Evolutionary conservation across 2,888 invertebrate genomes (phyloP).

Genomic region (Hoplodrina blanda): DNA sequence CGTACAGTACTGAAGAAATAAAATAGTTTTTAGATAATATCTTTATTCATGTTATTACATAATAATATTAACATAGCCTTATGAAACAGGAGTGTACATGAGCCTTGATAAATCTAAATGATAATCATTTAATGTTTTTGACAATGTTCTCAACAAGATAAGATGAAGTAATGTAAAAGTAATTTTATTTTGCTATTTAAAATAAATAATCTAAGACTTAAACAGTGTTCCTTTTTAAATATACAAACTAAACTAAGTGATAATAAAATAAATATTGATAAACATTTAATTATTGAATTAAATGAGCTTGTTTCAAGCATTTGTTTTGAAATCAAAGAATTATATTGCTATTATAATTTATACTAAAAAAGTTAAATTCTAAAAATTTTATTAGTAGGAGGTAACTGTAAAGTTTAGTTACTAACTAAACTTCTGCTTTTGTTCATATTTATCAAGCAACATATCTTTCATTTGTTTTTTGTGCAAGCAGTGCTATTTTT

Average conservation of each 20-base stretch:
- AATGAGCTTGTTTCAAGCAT: too few relatives aligned
- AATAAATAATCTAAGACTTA: conserved; percentile 69
- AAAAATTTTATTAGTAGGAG: too few relatives aligned
- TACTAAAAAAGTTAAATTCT: too few relatives aligned
- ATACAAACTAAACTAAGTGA: too few relatives aligned
- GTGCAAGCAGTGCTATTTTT: too few relatives aligned
- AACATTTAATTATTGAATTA: too few relatives aligned
- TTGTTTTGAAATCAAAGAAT: too few relatives aligned
- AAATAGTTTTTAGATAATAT: conserved; percentile 20
- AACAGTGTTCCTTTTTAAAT: conserved; percentile 24
- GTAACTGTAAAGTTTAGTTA: too few relatives aligned
- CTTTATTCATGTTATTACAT: conserved; percentile 67
- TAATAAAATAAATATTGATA: too few relatives aligned
- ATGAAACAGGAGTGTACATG: conserved; percentile 48
- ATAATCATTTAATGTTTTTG: conserved; percentile 62
- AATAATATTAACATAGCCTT: conserved; percentile 33
- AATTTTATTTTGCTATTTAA: conserved; percentile 72
- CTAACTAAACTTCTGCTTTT: background rate
- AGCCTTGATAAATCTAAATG: conserved; percentile 58
- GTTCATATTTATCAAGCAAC: background rate
- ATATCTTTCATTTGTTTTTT: background rate
- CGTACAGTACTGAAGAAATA: background rate
- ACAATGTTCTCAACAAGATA: conserved; percentile 52
- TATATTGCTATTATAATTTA: too few relatives aligned
- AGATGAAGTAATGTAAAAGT: conserved; percentile 63